Base-by-base conservation (phyloP, 2,113 vertebrate genomes). In the Hippocampus comes region DNA sequence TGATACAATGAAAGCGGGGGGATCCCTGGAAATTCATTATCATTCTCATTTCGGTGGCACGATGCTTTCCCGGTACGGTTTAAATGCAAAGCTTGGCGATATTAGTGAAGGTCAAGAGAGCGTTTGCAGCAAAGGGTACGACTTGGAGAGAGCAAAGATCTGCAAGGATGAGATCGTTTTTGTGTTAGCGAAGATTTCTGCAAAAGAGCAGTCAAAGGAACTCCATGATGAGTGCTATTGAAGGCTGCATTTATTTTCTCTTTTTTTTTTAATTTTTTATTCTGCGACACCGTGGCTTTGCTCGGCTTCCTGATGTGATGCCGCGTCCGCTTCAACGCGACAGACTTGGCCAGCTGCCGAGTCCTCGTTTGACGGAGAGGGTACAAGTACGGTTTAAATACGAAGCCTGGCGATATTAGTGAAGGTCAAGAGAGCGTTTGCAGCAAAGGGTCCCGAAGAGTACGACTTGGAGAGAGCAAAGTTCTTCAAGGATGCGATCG, bases 101-200 rank as follows among this genome's bases (percentile, higher is more conserved):
- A 75, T 88, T 78, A 80, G 63, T 67, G 76, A 82, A 84, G 84
- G 89, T 88, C 81, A 87, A 84, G 74, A 75, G 55, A 71, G 78
- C 56, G 48, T 63, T 67, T n/a, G 51, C 21, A 51, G 73, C 56
- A 74, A 78, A 71, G 17, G 42, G 72, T 70, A 76, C 67, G 78
- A 75, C 63, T 2, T 10, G 14, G 20, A 43, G 20, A 2, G 41
- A 65, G 23, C 41, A 23, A 65, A 89, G 76, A 82, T 67, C 56
- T 68, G 56, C 21, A 64, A 42, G 34, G 3, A 38, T 38, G 18
- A 21, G 20, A 43, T 8, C 9, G 1, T 64, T 63, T 30, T 61
- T 23, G 17, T 63, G 8, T 63, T 1, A 21, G 21, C 41, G 21
- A 42, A 79, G 75, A 89, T 80, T 84, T 82, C 73, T 76, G 74